Evolutionary conservation across 2,113 vertebrate genomes (phyloP), one percentile per base, ranked within the genome.

Genomic region (Suricata suricatta): DNA sequence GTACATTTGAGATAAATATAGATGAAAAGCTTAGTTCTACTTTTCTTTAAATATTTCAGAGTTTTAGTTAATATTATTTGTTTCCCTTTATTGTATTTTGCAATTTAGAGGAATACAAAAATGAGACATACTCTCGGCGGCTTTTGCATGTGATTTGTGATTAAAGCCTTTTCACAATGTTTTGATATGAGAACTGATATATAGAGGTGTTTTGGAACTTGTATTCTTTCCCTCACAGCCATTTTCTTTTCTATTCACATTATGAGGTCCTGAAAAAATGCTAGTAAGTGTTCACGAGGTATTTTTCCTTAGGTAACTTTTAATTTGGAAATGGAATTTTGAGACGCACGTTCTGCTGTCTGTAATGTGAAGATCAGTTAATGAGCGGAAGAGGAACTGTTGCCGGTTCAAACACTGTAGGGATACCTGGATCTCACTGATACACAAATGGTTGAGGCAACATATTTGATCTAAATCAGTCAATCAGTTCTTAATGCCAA

Each of bases 161-260:
- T 47, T 54, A 88, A 93, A 94, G 21, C 0, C 4, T 82, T 69
- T 64, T 80, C 64, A 31, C 68, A 80, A 80, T 79, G 13, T 50
- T 93, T 38, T 83, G 44, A 72, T 66, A 31, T 50, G n/a, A 83
- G n/a, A 72, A 69, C 11, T 50, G 27, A 74, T 35, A 90, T 14
- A 68, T 14, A 81, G 44, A 95, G 6, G 7, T 71, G 12, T 38
- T 90, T 79, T 2, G 25, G 1, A n/a, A 21, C 3, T 6, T 33
- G 3, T 8, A 23, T 29, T 89, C 7, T 86, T 90, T 76, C n/a
- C 5, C 21, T 80, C 33, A 12, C 47, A 44, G 29, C 27, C 8
- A 89, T 74, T 88, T 95, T 89, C 3, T 92, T 90, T 95, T 88
- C 52, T 96, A 33, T 50, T 87, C 11, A 90, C 6, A 77, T 60